Conservation (phyloP, 2,888 invertebrate genomes). For the Drosophila colorata region DNA sequence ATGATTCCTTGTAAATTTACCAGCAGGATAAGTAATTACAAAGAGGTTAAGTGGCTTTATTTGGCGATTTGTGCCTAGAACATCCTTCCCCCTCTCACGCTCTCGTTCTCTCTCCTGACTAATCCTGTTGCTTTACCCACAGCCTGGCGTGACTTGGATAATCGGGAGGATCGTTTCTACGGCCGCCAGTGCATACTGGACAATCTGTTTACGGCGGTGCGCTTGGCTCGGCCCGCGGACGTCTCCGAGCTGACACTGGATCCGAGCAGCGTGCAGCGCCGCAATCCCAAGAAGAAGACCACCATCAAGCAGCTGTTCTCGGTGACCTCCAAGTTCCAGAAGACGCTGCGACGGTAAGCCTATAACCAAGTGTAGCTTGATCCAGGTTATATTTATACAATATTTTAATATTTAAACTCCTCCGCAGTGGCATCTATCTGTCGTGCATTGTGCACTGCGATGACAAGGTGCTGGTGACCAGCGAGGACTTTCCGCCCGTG, state of each 20-base stretch:
- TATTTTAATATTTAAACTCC: too few species aligned
- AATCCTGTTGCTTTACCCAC: background rate
- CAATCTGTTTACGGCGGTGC: constrained; percentile 90
- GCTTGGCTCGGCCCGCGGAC: constrained; percentile 87
- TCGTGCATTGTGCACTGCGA: constrained; percentile 97
- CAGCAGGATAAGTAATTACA: background rate
- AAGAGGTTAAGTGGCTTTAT: too few species aligned
- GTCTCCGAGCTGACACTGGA: constrained; percentile 90
- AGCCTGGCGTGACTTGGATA: constrained; percentile 95
- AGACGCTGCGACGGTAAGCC: constrained; percentile 91
- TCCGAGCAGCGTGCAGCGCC: constrained; percentile 88
- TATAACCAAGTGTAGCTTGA: background rate
- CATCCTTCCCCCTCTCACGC: too few species aligned
- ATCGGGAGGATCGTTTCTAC: constrained; percentile 88
- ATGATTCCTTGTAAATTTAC: background rate
- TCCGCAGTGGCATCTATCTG: constrained; percentile 94
- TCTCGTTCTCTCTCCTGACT: background rate
- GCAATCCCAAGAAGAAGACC: constrained; percentile 93
- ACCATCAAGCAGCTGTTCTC: constrained; percentile 97
- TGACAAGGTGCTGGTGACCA: constrained; percentile 97
- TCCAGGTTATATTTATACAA: too few species aligned
- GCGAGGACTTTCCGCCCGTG: constrained; percentile 98
- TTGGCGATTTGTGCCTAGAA: background rate
- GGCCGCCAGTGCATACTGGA: constrained; percentile 91
- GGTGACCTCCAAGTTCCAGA: constrained; percentile 98